Evolutionary conservation across 2,797 vertebrate genomes (phyloP), one percentile per base, ranked within the genome.

Genomic region (Spinibarbus caldwelli): DNA sequence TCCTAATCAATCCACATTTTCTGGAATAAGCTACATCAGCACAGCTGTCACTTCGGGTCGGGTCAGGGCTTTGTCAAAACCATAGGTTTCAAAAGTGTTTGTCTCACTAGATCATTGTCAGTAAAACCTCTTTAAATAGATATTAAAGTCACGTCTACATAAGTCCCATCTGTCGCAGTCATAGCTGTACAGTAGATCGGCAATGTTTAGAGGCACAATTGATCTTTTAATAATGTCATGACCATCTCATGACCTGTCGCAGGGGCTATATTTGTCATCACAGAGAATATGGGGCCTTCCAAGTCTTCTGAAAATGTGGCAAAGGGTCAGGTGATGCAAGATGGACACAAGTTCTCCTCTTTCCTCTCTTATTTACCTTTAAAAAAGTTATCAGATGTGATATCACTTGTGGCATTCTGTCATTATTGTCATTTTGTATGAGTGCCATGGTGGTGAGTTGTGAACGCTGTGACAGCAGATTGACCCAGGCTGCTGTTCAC

Each of bases 151-250:
- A 84, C 89, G 59, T 93, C 90, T 91, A 75, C 91, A 89, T 91
- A 91, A 94, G 92, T 90, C 91, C 90, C 93, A 93, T 94, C 93
- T 95, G 94, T 87, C 92, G 80, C 66, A 82, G 83, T 76, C 90
- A 91, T 86, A 86, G 90, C 91, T 89, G 86, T 83, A 86, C 84
- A 86, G 92, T 91, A 88, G 83, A 86, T 85, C 92, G 90, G 90
- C 91, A 87, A 86, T 91, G 92, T 95, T 95, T 95, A 91, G 93
- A 93, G 93, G 92, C 92, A 93, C 92, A 91, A 94, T 94, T 95
- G 94, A 95, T 95, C 93, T 92, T 92, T 95, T 94, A 94, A 94
- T 94, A 94, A 95, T 94, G 92, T 93, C 92, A 93, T 88, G 92
- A 94, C 93, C 93, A 92, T 83, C 84, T 87, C 78, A 71, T 94